phyloP scores from a whole-genome alignment of 2,888 invertebrate species.

The Habroteleia sp. region DNA sequence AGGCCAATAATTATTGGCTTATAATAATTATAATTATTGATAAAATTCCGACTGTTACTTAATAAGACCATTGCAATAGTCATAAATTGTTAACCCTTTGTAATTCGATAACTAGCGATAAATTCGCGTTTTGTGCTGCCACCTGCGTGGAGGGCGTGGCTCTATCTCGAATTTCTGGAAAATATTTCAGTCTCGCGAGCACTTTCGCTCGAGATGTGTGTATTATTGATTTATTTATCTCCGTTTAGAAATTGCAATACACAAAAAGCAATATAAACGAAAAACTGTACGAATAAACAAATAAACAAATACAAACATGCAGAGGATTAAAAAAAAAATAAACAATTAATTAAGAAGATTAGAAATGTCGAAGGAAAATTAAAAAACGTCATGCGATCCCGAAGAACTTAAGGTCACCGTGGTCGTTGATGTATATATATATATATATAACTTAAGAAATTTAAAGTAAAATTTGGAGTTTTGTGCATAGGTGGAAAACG shows the following conservation, averaged over 20 bases:
- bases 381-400: no score
- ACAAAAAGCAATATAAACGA: no score
- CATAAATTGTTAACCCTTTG: constrained; percentile 41
- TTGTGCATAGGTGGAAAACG: constrained; percentile 45
- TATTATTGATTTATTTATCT: no score
- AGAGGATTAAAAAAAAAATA: no score
- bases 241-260: no score
- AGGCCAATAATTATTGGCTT: no score
- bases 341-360: no score
- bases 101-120: constrained; percentile 48
- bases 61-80: constrained; percentile 18
- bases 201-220: constrained; percentile 15
- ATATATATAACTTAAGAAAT: constrained; percentile 22
- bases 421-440: constrained; percentile 16
- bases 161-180: constrained; percentile 51
- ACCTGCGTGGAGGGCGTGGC: constrained; percentile 54
- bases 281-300: no score
- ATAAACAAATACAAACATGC: no score
- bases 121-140: constrained; percentile 52
- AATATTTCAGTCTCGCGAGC: constrained; percentile 46
- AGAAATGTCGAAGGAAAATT: no score
- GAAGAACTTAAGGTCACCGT: no score
- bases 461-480: constrained; percentile 23
- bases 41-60: constrained; percentile 10
- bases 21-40: constrained; percentile 34